A percentile compares a stretch with the other conserved stretches of the same genome.
These are phyloP conservation scores for Cheumatopsyche charites DNA, from an alignment of 1,140 invertebrate species.

Conservation along the genomic window DNA sequence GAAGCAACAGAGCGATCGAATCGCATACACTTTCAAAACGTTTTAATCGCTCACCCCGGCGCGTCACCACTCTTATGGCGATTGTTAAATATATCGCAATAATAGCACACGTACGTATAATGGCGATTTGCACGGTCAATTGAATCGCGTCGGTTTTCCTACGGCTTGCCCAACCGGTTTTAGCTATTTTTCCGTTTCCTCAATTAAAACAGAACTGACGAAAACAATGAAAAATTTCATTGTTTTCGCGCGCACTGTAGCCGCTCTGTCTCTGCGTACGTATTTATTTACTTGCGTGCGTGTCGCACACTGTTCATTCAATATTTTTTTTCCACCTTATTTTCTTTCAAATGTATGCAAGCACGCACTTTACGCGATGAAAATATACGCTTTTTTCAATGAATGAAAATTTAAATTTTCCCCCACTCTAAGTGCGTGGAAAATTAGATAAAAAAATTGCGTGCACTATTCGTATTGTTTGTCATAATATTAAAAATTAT, in stretches of 20 bases:
- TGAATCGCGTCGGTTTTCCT: constrained; percentile 38
- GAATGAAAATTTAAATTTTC: constrained; percentile 1
- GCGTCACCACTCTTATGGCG: constrained; percentile 20
- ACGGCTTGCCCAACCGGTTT: constrained; percentile 31
- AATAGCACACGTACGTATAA: no score
- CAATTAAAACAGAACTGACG: constrained; percentile 28
- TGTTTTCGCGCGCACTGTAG: not conserved
- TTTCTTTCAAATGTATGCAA: no score
- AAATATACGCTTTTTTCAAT: not conserved
- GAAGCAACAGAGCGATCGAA: no score
- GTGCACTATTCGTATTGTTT: not conserved
- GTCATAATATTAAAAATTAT: not conserved
- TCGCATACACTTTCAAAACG: no score
- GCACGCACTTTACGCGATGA: not conserved
- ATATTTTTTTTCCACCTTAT: no score
- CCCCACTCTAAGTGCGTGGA: not conserved
- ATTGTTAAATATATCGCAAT: constrained; percentile 12
- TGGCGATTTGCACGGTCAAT: constrained; percentile 32
- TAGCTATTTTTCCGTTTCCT: constrained; percentile 40
- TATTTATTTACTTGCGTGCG: no score
- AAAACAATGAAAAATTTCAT: constrained; percentile 39
- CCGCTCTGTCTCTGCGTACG: no score
- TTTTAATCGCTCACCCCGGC: no score
- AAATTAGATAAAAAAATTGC: not conserved
- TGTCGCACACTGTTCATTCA: no score